Conservation (phyloP, 2,888 invertebrate genomes). For the Watsonalla binaria region DNA sequence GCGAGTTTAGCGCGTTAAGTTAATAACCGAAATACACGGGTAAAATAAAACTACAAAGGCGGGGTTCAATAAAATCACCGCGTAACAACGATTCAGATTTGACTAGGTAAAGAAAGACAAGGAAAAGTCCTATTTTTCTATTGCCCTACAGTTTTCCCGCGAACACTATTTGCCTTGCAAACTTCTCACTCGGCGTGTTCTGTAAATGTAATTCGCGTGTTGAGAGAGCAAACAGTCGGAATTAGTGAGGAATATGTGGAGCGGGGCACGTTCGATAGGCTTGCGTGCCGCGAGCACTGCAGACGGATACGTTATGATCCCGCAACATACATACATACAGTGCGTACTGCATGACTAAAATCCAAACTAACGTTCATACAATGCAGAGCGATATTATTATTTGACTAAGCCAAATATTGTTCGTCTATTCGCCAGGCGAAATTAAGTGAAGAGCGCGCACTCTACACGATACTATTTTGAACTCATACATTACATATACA, state of each 20-base stretch:
- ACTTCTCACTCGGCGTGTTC: constrained; percentile 26
- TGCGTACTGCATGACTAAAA: neutral
- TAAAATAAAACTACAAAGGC: neutral
- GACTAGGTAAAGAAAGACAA: constrained; percentile 1
- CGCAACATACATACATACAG: neutral
- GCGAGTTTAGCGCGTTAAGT: neutral
- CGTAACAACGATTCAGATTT: neutral
- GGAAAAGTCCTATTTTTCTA: constrained; percentile 3
- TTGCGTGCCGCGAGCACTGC: constrained; percentile 9
- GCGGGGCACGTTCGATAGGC: constrained; percentile 26
- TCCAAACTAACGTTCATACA: neutral
- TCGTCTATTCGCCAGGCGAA: too few relatives aligned
- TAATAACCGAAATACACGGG: neutral
- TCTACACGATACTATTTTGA: too few relatives aligned
- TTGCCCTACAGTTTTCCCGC: constrained; percentile 5
- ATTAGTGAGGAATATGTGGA: constrained; percentile 42
- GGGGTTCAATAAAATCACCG: neutral
- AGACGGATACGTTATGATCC: neutral
- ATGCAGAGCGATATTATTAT: too few relatives aligned
- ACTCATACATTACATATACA: too few relatives aligned
- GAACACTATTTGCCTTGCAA: constrained; percentile 26
- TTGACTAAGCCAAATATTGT: too few relatives aligned
- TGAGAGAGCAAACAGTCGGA: constrained; percentile 38
- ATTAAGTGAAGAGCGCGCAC: too few relatives aligned
- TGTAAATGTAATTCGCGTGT: constrained; percentile 30